Conservation (phyloP, 2,797 vertebrate genomes). For the Corythornis leucogaster region DNA sequence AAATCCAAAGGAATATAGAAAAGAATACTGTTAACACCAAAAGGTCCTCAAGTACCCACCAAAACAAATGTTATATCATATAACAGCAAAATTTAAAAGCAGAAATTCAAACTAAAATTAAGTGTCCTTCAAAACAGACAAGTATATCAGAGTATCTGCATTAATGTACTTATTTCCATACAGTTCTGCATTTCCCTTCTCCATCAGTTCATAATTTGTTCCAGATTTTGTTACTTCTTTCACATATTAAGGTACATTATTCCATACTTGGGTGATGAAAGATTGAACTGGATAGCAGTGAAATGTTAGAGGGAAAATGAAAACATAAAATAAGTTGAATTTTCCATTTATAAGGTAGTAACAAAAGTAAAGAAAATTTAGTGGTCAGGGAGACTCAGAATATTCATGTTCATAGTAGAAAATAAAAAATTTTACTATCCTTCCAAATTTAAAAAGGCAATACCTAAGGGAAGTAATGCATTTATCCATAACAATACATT, state of each 20-base stretch:
- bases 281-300: constrained; percentile 19
- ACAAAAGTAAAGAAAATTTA: neutral
- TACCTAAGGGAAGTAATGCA: neutral
- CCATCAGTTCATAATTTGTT: constrained; percentile 71
- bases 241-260: constrained; percentile 33
- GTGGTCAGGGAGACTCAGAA: neutral
- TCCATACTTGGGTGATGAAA: constrained; percentile 56
- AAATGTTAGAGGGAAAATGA: constrained; percentile 37
- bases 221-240: constrained; percentile 74
- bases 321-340: constrained; percentile 19
- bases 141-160: constrained; percentile 12
- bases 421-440: neutral
- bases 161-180: constrained; percentile 63
- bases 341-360: constrained; percentile 2
- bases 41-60: constrained; percentile 55
- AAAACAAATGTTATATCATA: constrained; percentile 48
- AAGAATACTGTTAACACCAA: constrained; percentile 64
- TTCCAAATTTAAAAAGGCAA: neutral
- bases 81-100: constrained; percentile 66
- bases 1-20: constrained; percentile 68
- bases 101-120: constrained; percentile 62
- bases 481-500: neutral
- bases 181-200: constrained; percentile 52
- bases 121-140: constrained; percentile 58
- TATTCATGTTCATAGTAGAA: neutral